phyloP scores from a whole-genome alignment of 1,140 invertebrate species.

The Aphidius ervi region DNA sequence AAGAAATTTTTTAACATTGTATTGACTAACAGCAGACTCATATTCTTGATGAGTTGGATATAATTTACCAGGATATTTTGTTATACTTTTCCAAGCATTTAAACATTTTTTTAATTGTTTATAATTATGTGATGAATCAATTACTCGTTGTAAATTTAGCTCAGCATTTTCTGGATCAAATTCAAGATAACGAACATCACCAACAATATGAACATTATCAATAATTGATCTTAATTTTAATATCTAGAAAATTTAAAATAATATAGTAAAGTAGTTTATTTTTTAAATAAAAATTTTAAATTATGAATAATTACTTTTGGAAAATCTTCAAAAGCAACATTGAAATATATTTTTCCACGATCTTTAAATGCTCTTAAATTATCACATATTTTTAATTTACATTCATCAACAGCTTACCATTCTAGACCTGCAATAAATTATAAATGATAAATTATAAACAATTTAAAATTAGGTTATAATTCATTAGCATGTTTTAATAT shows the following conservation, averaged over 20 bases:
- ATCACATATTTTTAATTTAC: conserved; percentile 50
- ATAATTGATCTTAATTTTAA: conserved; percentile 51
- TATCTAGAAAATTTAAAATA: conserved; percentile 39
- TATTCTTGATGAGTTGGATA: conserved; percentile 40
- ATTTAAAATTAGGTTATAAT: neutral
- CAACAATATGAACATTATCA: conserved; percentile 49
- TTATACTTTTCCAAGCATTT: conserved; percentile 49
- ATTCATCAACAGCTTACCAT: conserved; percentile 54
- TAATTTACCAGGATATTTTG: conserved; percentile 41
- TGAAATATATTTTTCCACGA: conserved; percentile 55
- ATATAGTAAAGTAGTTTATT: neutral
- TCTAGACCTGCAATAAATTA: conserved; percentile 55
- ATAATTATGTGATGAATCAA: conserved; percentile 37
- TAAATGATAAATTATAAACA: too few relatives aligned
- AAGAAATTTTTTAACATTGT: neutral
- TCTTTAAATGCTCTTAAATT: conserved; percentile 32
- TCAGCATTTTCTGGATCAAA: conserved; percentile 37
- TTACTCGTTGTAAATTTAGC: conserved; percentile 41
- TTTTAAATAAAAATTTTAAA: neutral
- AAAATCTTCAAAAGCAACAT: conserved; percentile 38
- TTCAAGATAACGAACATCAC: conserved; percentile 35
- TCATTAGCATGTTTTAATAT: conserved; percentile 19
- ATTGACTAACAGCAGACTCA: conserved; percentile 12
- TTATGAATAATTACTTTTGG: conserved; percentile 34
- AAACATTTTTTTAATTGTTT: conserved; percentile 51